Percentiles rank a stretch among this genome's conserved stretches.
Evolutionary conservation across 2,113 vertebrate genomes (phyloP).

Genomic region (Lophura nycthemera): DNA sequence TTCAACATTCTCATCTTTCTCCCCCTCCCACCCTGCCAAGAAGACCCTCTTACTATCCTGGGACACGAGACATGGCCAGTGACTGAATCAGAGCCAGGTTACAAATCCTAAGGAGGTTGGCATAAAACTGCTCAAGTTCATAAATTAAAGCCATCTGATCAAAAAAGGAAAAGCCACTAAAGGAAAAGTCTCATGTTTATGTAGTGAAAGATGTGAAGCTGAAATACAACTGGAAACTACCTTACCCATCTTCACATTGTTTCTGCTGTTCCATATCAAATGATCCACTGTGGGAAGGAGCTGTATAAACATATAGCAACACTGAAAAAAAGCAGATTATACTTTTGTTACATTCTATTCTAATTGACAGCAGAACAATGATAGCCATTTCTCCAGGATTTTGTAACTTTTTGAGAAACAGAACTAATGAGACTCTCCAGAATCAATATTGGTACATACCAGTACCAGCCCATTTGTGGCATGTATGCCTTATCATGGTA

Average conservation of each 20-base stretch:
- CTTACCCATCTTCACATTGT: not conserved
- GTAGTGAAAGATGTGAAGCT: not conserved
- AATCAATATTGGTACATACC: conserved; percentile 2
- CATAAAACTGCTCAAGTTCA: not conserved
- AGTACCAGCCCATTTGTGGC: conserved; percentile 10
- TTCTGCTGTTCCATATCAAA: not conserved
- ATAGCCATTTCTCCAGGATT: conserved; percentile 19
- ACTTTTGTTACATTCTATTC: not conserved
- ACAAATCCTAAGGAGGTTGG: not conserved
- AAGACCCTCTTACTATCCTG: not conserved
- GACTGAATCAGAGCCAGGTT: not conserved
- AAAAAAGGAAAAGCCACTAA: not conserved
- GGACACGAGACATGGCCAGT: not conserved
- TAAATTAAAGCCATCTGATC: not conserved
- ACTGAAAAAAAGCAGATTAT: not conserved
- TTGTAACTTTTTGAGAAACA: conserved; percentile 24
- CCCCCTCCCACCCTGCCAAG: not conserved
- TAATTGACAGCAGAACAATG: conserved; percentile 37
- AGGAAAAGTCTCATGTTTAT: not conserved
- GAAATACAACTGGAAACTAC: not conserved
- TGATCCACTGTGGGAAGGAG: not conserved
- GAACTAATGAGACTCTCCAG: conserved; percentile 42
- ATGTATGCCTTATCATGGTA: conserved; percentile 29
- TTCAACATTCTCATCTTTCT: not conserved
- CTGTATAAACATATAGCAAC: not conserved